These are phyloP conservation scores for Diadophis punctatus DNA, from an alignment of 2,113 vertebrate genomes.

Conservation along the genomic window DNA sequence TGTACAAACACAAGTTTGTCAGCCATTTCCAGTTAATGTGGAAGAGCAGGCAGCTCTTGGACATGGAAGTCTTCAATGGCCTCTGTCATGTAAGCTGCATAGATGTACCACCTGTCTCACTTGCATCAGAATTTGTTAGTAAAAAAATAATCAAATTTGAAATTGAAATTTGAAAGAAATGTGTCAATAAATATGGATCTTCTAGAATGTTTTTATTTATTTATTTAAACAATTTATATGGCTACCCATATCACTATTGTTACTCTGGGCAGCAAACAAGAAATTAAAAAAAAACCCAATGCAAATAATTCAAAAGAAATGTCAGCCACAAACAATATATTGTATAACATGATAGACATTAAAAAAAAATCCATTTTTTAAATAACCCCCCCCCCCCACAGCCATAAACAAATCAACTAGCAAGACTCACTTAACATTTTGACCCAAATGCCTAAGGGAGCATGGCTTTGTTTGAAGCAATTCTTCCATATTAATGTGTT, in stretches of 20 bases:
- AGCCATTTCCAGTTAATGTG: neutral
- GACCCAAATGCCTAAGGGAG: neutral
- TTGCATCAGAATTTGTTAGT: neutral
- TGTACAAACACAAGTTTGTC: neutral
- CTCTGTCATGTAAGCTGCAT: neutral
- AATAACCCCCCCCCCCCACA: neutral
- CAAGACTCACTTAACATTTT: neutral
- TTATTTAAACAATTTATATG: neutral
- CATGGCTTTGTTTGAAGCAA: neutral
- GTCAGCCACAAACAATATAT: neutral
- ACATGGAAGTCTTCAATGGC: neutral
- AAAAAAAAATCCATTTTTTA: neutral
- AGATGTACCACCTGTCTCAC: neutral
- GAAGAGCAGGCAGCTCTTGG: neutral
- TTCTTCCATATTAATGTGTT: neutral
- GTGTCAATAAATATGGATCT: neutral
- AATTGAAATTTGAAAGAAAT: neutral
- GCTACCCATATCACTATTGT: neutral
- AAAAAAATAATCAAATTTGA: neutral
- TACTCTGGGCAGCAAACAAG: neutral
- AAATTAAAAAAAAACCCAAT: neutral
- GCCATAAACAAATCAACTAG: neutral
- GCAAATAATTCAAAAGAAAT: neutral
- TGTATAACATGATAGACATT: neutral
- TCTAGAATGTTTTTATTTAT: neutral